Percentiles rank a stretch among this genome's conserved stretches.
These are phyloP conservation scores for Camarhynchus parvulus DNA, from an alignment of 2,113 vertebrate genomes.

Conservation along the genomic window DNA sequence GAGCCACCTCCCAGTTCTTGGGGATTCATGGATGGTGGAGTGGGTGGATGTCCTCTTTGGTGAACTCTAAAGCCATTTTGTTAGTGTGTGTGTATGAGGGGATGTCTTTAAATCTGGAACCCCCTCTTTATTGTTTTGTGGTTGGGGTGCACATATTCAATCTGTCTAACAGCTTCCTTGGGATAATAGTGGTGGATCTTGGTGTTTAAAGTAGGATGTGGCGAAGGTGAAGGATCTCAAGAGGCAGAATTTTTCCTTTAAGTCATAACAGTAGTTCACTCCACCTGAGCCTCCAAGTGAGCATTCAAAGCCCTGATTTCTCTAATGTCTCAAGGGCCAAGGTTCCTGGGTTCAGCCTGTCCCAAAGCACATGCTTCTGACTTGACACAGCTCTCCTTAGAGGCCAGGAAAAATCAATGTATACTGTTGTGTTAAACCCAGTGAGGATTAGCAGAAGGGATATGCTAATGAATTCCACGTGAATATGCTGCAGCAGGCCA, in stretches of 20 bases:
- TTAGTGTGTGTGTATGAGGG: accelerated
- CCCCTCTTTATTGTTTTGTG: not conserved
- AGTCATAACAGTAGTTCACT: not conserved
- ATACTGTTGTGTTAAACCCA: not conserved
- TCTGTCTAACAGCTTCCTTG: not conserved
- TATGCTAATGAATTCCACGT: slow-evolving; percentile 8
- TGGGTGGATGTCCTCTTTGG: not conserved
- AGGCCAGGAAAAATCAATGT: slow-evolving; percentile 29
- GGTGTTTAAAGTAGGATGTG: not conserved
- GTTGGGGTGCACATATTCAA: not conserved
- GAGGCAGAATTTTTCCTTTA: not conserved
- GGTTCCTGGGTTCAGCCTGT: not conserved
- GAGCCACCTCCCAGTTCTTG: not conserved
- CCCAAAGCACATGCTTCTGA: not conserved
- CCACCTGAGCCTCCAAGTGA: not conserved
- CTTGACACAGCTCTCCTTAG: slow-evolving; percentile 11
- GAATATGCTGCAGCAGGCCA: not conserved
- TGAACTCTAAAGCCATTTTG: not conserved
- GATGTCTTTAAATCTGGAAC: not conserved
- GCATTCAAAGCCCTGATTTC: not conserved
- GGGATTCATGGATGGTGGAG: not conserved
- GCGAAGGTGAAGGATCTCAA: not conserved
- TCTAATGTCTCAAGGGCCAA: not conserved
- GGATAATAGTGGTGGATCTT: not conserved
- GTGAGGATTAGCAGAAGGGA: not conserved